Conservation (phyloP, 2,888 invertebrate species). For the Lithophane leautieri region DNA sequence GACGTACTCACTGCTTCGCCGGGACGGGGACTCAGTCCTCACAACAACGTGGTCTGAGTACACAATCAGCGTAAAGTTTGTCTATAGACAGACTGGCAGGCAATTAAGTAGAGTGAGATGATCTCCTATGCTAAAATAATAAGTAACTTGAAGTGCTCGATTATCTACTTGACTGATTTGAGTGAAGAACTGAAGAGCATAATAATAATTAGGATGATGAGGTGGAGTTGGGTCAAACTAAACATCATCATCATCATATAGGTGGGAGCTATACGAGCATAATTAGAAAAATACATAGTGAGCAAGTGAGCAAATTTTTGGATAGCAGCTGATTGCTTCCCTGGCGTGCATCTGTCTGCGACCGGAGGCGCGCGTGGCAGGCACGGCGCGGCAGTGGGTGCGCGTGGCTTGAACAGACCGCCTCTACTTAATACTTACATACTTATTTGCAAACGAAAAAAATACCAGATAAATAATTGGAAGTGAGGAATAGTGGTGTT, state of each 20-base stretch:
- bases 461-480: background rate
- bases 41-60: background rate
- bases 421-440: background rate
- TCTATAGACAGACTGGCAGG: background rate
- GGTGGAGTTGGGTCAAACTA: background rate
- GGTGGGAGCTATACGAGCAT: background rate
- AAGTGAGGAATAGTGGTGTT: background rate
- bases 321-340: slow-evolving; percentile 37
- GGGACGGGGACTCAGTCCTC: background rate
- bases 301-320: background rate
- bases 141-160: background rate
- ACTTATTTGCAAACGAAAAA: slow-evolving; percentile 1
- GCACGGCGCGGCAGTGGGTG: slow-evolving; percentile 50
- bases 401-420: background rate
- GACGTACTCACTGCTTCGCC: slow-evolving; percentile 35
- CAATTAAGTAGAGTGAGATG: background rate
- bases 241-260: background rate
- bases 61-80: background rate
- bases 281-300: too few relatives aligned
- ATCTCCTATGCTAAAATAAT: background rate
- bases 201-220: background rate
- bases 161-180: too few relatives aligned
- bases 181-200: background rate
- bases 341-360: slow-evolving; percentile 39
- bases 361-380: slow-evolving; percentile 56